A percentile compares a stretch with the other conserved stretches of the same genome.
These are phyloP conservation scores for Strix uralensis DNA, from an alignment of 2,113 vertebrate species.

Conservation along the genomic window DNA sequence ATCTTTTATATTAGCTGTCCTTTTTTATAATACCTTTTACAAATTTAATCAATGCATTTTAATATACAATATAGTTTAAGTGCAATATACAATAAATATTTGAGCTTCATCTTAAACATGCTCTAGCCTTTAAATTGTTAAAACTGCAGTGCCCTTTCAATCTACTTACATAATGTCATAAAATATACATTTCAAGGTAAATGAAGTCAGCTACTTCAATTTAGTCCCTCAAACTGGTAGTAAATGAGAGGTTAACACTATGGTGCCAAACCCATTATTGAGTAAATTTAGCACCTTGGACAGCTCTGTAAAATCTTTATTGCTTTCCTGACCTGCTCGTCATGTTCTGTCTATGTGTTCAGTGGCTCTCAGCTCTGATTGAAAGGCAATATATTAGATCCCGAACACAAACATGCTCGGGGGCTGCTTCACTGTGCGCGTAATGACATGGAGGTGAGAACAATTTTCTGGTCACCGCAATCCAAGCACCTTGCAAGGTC, in stretches of 20 bases:
- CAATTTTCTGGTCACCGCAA: conserved; percentile 97
- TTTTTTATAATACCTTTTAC: conserved; percentile 82
- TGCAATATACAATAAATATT: conserved; percentile 82
- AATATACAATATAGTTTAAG: conserved; percentile 82
- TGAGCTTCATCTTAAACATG: conserved; percentile 79
- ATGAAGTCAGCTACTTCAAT: conserved; percentile 85
- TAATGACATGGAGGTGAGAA: conserved; percentile 92
- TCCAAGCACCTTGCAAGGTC: conserved; percentile 91
- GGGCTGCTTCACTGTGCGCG: conserved; percentile 92
- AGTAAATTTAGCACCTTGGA: conserved; percentile 99
- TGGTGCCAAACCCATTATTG: conserved; percentile 98
- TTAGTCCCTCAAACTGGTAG: conserved; percentile 90
- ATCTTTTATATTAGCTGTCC: conserved; percentile 81
- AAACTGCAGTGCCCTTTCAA: conserved; percentile 82
- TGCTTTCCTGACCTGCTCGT: conserved; percentile 98
- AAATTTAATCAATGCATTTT: conserved; percentile 84
- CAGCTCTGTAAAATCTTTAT: conserved; percentile 99
- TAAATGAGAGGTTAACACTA: conserved; percentile 98
- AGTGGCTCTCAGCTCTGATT: conserved; percentile 94
- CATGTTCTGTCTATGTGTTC: conserved; percentile 93
- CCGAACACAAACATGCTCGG: conserved; percentile 95
- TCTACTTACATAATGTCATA: conserved; percentile 88
- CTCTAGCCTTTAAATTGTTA: conserved; percentile 83
- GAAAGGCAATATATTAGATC: conserved; percentile 99
- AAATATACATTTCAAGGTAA: conserved; percentile 88